These are phyloP conservation scores for Ptiloglossa arizonensis DNA, from an alignment of 1,140 invertebrate species.

Conservation along the genomic window DNA sequence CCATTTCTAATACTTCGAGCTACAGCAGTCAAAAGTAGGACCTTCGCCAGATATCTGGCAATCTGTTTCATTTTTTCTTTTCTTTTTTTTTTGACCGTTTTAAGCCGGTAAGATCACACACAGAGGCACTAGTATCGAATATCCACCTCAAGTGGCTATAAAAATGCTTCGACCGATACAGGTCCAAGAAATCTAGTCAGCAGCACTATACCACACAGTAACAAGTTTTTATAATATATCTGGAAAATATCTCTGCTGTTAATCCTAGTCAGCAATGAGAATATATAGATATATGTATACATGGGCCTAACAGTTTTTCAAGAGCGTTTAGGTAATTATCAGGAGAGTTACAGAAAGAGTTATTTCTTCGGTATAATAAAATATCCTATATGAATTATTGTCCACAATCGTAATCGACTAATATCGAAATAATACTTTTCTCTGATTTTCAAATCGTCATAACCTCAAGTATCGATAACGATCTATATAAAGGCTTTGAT, in stretches of 20 bases:
- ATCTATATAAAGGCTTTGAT: background rate
- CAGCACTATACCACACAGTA: no score
- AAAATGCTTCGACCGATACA: background rate
- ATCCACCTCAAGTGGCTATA: slow-evolving; percentile 11
- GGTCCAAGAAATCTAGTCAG: background rate
- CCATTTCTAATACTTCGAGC: background rate
- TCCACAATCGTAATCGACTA: no score
- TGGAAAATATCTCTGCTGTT: background rate
- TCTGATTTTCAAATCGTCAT: no score
- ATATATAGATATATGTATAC: no score
- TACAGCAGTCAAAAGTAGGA: no score
- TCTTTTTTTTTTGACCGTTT: background rate
- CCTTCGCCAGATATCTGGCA: background rate
- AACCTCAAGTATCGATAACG: no score
- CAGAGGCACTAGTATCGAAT: background rate
- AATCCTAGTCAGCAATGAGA: background rate
- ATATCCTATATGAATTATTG: no score
- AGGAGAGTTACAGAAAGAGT: no score
- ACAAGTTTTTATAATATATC: background rate
- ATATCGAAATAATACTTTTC: no score
- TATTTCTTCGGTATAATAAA: no score
- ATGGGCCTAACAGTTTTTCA: no score
- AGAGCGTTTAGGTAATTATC: no score
- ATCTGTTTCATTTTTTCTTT: slow-evolving; percentile 10
- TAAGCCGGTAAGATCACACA: background rate